Evolutionary conservation across 2,113 vertebrate species (phyloP), one percentile per base, ranked within the genome.

Genomic region (Tragelaphus scriptus): DNA sequence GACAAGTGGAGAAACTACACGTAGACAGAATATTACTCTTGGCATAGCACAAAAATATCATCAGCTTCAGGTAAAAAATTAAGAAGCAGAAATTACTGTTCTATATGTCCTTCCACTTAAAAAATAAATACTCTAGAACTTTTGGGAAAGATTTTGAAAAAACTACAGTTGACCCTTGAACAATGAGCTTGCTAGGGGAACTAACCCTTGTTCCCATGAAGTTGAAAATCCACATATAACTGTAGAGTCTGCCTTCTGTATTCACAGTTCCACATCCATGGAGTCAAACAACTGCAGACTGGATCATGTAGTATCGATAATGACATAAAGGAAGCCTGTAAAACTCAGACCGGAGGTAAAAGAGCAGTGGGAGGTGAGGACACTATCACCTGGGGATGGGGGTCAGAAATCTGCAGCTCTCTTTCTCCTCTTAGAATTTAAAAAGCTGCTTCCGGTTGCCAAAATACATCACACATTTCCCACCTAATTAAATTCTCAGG

Each of bases 271-370:
- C 19, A 82, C 19, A 82, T n/a, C 30, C 49, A 55, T 7, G 49
- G 30, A n/a, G 30, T n/a, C 80, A 55, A 7, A 82, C 49, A n/a
- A 7, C 0, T 1, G 49, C 30, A 32, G 17, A 53, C 32, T n/a
- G 6, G 30, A 82, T 82, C 49, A n/a, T 21, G 49, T 53, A 55
- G 49, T 7, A 53, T 11, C 0, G 16, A 23, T 3, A 44, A 16
- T 9, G 30, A 97, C 97, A 98, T 97, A 61, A 47, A 92, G 7
- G 17, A 79, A 59, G 51, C 55, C 26, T 23, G 1, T 3, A 16
- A 84, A 56, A 56, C 95, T 89, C 71, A 51, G 96, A 86, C 95
- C 98, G 30, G 59, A 79, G 26, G 85, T 40, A 81, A 98, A 90
- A 55, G 36, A 80, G 59, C 25, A 61, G 44, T 17, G 44, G 56